Conservation (phyloP, 2,797 vertebrate species). For the Xiphorhynchus erythropygius region DNA sequence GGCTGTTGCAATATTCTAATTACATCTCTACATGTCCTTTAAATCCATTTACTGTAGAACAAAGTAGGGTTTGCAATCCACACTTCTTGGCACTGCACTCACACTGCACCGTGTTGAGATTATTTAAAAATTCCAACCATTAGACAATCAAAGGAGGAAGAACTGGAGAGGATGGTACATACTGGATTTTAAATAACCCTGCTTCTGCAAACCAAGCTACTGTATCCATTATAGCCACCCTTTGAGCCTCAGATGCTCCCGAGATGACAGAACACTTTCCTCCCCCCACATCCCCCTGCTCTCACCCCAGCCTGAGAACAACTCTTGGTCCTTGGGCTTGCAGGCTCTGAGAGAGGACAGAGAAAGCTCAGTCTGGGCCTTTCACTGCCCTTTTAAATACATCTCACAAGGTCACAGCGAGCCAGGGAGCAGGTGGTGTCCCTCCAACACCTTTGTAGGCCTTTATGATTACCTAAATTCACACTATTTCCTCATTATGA, state of each 20-base stretch:
- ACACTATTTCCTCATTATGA: not conserved
- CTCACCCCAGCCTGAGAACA: not conserved
- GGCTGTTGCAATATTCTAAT: constrained; percentile 11
- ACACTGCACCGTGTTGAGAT: rapidly evolving
- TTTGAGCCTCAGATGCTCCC: not conserved
- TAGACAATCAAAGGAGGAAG: not conserved
- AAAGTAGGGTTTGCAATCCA: not conserved
- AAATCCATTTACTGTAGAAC: not conserved
- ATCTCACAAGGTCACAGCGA: not conserved
- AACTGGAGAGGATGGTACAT: not conserved
- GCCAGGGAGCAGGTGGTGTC: not conserved
- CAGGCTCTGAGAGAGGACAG: rapidly evolving
- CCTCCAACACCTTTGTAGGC: not conserved
- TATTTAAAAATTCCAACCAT: not conserved
- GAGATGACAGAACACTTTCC: not conserved
- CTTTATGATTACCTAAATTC: not conserved
- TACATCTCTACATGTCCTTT: not conserved
- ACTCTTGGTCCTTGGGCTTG: not conserved
- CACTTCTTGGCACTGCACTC: not conserved
- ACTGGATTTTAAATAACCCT: not conserved
- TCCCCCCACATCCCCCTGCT: not conserved
- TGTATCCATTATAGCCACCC: rapidly evolving
- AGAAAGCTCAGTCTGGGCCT: not conserved
- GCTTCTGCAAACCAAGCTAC: not conserved
- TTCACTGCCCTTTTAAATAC: not conserved